These are phyloP conservation scores for Oeneis ivallda DNA, from an alignment of 2,888 invertebrate species.

Conservation along the genomic window DNA sequence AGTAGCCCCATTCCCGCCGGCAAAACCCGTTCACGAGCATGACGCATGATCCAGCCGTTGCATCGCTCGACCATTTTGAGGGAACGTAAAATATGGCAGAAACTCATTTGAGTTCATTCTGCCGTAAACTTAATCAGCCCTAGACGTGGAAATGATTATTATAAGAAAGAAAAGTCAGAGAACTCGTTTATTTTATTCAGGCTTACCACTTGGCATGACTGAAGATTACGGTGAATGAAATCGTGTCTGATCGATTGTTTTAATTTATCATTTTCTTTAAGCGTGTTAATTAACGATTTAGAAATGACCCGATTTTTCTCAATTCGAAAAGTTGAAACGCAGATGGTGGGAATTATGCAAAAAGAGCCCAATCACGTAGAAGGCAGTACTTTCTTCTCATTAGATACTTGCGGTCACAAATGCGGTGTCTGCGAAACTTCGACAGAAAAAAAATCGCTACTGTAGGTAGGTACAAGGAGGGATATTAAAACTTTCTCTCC, in stretches of 20 bases:
- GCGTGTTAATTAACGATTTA: conserved; percentile 10
- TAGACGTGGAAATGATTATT: not conserved
- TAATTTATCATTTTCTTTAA: not conserved
- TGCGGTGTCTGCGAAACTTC: conserved; percentile 56
- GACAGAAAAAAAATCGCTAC: conserved; percentile 50
- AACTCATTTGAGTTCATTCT: not conserved
- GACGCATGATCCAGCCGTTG: no score
- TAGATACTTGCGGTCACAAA: conserved; percentile 64
- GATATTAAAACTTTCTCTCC: conserved; percentile 7
- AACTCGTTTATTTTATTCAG: not conserved
- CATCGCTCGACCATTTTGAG: no score
- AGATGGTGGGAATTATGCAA: conserved; percentile 34
- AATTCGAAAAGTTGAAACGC: conserved; percentile 26
- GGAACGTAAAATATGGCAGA: no score
- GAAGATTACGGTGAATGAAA: conserved; percentile 14
- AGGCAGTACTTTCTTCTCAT: conserved; percentile 69
- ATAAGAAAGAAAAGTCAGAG: not conserved
- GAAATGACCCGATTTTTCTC: conserved; percentile 6
- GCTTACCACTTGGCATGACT: conserved; percentile 4
- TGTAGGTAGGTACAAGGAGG: not conserved
- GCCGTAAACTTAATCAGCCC: not conserved
- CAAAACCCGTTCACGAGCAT: no score
- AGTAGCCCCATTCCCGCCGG: no score
- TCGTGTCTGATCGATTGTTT: conserved; percentile 13
- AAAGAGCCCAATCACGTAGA: conserved; percentile 48